Evolutionary conservation across 2,888 invertebrate genomes (phyloP), one percentile per base, ranked within the genome.

Genomic region (Cybosia mesomella): DNA sequence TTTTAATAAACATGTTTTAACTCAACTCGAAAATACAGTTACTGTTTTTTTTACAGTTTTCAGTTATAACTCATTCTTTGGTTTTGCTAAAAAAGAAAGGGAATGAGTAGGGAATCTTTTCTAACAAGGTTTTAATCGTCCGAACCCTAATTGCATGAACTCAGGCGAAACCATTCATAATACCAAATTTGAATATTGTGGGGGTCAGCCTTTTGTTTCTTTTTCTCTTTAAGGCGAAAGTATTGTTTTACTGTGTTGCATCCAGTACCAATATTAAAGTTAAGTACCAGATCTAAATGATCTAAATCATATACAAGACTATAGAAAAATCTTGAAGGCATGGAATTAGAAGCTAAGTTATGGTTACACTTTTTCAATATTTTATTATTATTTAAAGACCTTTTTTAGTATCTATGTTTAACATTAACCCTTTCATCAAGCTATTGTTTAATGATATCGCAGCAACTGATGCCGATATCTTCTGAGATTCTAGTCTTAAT

Each of bases 101-200:
- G 10, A 58, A 43, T 34, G 34, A 49, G 21, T 32, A 65, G 65
- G 28, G n/a, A 49, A 59, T 67, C 34, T 71, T 68, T 72, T 66
- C 72, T 49, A 61, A 65, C 64, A 57, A 71, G 66, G 39, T 59
- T 68, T 66, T 54, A 69, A 64, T 71, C 69, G 66, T 75, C 67
- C 78, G 85, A 83, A 78, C 83, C 83, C 81, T 75, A 83, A 77
- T 71, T 61, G 64, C 70, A 81, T 61, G 75, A 80, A 75, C 83
- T 83, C 73, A 76, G 70, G 77, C 77, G 80, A 82, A 83, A 83
- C 90, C 90, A 89, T 91, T 91, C 90, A 88, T 89, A 89, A 91
- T 90, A 89, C 89, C 73, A 88, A 91, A 92, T 93, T 92, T 92
- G 89, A 92, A 93, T 91, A 90, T 86, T 82, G 83, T 85, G 84